Evolutionary conservation across 2,888 invertebrate species (phyloP), one percentile per base, ranked within the genome.

Genomic region (Pilophorus perplexus): DNA sequence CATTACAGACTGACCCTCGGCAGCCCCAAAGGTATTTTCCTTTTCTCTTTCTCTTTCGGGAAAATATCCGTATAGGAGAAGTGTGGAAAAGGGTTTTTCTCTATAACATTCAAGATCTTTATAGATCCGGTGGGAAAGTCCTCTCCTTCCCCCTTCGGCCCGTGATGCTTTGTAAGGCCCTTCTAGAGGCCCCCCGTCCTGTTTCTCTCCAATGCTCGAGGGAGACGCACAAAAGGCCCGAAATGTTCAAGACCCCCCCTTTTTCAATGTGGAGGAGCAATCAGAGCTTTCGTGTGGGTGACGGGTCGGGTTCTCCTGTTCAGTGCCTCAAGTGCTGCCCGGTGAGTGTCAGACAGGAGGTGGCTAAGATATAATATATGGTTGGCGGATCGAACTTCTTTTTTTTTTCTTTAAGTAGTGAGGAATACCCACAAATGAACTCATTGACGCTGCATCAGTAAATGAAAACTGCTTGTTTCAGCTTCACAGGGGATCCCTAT

Each of bases 61-160:
- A 33, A 33, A 33, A 33, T 33, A 33, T 33, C 33, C 33, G 33
- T 33, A 33, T 6, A 33, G 33, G 6, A n/a, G n/a, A n/a, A n/a
- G n/a, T n/a, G n/a, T 33, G 6, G 6, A 8, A 33, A 8, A 33
- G 12, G 33, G 33, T 33, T 48, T 50, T 50, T 50, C n/a, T 12
- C 50, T 25, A 50, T 50, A 50, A 50, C 50, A 27, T 50, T 50
- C 50, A 50, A 50, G 50, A 50, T 50, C 27, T 50, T 50, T 50
- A 50, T 50, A 14, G 50, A 50, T 50, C 50, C 50, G 50, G 50
- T 14, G 27, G 50, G 23, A 8, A n/a, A 12, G 50, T 6, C 50
- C 27, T 25, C 33, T 12, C 33, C 33, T 8, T 12, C 33, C 33
- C 33, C 33, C 33, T 33, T 33, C 33, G 33, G 6, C 6, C 12